Base-by-base conservation (phyloP, 2,888 invertebrate genomes). In the Heliconius charithonia region DNA sequence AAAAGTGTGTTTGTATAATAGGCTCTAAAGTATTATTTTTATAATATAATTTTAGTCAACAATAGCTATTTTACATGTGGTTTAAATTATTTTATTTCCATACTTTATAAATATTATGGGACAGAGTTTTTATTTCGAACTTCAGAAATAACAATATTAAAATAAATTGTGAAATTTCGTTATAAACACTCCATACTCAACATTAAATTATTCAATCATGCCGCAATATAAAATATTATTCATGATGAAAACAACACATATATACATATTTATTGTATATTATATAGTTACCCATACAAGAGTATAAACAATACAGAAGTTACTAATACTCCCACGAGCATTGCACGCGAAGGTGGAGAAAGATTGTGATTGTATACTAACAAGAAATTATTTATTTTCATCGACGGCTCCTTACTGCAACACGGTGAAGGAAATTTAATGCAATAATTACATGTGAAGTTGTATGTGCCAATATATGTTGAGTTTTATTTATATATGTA, bases 261-360 rank as follows among this genome's bases (percentile, higher is more conserved):
- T 41, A 41, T 67, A 67, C 6, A 2, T n/a, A 12, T 59, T n/a
- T 59, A 13, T 13, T 13, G 37, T 66, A 32, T 13, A 69, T 25
- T 25, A 4, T 45, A 1, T 45, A 45, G 4, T 45, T 51, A 19
- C 59, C 56, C 32, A n/a, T n/a, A 59, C 59, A 32, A 76, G 45
- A 25, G 27, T 70, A 76, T 70, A 69, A 62, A 77, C 79, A 80
- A 80, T 79, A 79, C 79, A 69, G 22, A 51, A 51, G 59, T 69
- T 51, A 69, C 41, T 69, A 75, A 79, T 45, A 75, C 77, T 80
- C 80, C 76, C 80, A 80, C 80, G 76, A 19, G 71, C 27, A 62
- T 80, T 79, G 76, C 37, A 29, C 56, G 32, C 51, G 22, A 25
- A 70, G 70, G 41, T 77, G 79, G 76, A 77, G 76, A 80, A 80